phyloP scores from a whole-genome alignment of 1,140 invertebrate species.

The Brachionus rubens region DNA sequence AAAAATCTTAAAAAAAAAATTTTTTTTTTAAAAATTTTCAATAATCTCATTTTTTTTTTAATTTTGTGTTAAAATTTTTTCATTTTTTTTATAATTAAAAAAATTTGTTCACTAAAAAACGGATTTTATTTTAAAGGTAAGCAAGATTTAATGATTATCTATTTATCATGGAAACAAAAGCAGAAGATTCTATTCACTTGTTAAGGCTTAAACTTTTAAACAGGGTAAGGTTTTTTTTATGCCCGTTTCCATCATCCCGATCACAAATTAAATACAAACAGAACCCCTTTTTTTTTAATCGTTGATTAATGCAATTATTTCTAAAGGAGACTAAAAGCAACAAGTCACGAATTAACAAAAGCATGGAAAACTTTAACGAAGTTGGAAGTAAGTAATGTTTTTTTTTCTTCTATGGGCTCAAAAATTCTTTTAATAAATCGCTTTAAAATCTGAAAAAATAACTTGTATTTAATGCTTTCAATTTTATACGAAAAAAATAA shows the following conservation, averaged over 20 bases:
- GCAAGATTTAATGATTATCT: not conserved
- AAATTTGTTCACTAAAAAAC: not conserved
- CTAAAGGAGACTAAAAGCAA: not conserved
- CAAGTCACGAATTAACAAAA: not conserved
- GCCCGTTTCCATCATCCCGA: too few species aligned
- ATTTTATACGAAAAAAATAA: slow-evolving; percentile 12
- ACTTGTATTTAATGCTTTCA: not conserved
- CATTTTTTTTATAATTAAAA: not conserved
- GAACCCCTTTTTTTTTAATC: too few species aligned
- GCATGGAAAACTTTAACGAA: slow-evolving; percentile 23
- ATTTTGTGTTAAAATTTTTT: not conserved
- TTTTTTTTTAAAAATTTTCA: not conserved
- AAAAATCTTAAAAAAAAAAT: too few species aligned
- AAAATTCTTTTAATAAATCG: not conserved
- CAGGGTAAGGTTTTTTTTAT: not conserved
- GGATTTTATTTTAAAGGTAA: slow-evolving; percentile 29
- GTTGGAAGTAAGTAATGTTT: slow-evolving; percentile 2
- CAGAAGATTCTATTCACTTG: slow-evolving; percentile 25
- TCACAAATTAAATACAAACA: too few species aligned
- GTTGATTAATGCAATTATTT: not conserved
- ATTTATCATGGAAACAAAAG: slow-evolving; percentile 16
- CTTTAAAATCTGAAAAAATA: too few species aligned
- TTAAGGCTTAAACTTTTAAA: slow-evolving; percentile 12
- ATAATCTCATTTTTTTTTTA: not conserved
- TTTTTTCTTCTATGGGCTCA: not conserved